These are phyloP conservation scores for Edolisoma coerulescens DNA, from an alignment of 2,113 vertebrate genomes.

Conservation along the genomic window DNA sequence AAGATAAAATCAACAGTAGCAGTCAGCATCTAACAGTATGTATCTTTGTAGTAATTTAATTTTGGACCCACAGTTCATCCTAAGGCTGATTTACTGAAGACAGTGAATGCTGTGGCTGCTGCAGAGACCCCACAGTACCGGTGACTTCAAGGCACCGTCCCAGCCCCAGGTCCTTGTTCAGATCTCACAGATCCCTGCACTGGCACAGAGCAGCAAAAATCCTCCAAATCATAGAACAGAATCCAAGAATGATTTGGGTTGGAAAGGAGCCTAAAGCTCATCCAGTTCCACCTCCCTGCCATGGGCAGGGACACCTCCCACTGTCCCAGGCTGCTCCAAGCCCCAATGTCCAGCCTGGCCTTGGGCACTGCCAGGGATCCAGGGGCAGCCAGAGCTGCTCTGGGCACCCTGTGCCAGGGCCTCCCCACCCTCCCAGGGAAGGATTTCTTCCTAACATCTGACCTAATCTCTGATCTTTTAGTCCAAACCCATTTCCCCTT, in stretches of 20 bases:
- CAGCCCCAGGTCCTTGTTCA: not conserved
- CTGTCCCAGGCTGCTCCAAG: not conserved
- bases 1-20: not conserved
- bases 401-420: not conserved
- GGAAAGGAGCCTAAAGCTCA: not conserved
- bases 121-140: rapidly evolving
- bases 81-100: not conserved
- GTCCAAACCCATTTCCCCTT: not conserved
- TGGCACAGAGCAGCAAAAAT: no score
- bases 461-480: not conserved
- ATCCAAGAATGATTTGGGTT: not conserved
- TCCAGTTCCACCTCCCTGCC: rapidly evolving
- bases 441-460: not conserved
- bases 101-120: no score
- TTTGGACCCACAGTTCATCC: not conserved
- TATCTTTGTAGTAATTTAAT: not conserved
- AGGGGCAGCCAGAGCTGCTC: not conserved
- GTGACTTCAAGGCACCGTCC: not conserved
- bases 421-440: rapidly evolving
- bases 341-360: rapidly evolving
- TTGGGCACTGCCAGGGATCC: not conserved
- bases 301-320: not conserved
- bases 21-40: not conserved
- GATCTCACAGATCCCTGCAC: rapidly evolving
- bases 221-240: rapidly evolving